phyloP scores from a whole-genome alignment of 2,113 vertebrate species.

The Sinosuthora webbiana region DNA sequence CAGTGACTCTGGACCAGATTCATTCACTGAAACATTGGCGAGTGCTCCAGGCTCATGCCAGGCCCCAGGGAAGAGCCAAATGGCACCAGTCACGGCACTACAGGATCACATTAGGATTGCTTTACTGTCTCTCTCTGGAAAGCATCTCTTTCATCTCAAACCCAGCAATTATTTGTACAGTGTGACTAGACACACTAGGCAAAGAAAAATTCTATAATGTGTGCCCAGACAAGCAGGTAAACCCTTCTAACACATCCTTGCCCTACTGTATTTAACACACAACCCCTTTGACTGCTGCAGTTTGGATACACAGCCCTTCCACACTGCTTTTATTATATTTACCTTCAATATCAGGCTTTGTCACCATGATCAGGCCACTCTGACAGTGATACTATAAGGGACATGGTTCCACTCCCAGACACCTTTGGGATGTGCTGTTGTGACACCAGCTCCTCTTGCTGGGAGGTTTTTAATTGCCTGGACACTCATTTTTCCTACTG shows the following conservation, averaged over 20 bases:
- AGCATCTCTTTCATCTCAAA: not conserved
- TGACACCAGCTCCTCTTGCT: not conserved
- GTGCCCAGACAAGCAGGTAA: not conserved
- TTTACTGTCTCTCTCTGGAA: not conserved
- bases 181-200: not conserved
- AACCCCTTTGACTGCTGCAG: not conserved
- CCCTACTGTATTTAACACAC: not conserved
- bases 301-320: not conserved
- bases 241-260: not conserved
- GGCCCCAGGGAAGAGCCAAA: not conserved
- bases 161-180: not conserved
- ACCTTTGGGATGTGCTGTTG: not conserved
- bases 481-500: not conserved
- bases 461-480: not conserved
- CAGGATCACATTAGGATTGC: not conserved
- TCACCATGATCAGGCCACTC: not conserved
- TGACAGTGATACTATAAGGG: rapidly evolving
- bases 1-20: not conserved
- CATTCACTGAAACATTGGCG: rapidly evolving
- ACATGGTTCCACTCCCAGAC: not conserved
- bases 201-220: not conserved
- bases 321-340: not conserved
- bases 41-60: not conserved
- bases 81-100: rapidly evolving
- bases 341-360: not conserved